phyloP scores from a whole-genome alignment of 2,888 invertebrate species.

The Tachina fera region DNA sequence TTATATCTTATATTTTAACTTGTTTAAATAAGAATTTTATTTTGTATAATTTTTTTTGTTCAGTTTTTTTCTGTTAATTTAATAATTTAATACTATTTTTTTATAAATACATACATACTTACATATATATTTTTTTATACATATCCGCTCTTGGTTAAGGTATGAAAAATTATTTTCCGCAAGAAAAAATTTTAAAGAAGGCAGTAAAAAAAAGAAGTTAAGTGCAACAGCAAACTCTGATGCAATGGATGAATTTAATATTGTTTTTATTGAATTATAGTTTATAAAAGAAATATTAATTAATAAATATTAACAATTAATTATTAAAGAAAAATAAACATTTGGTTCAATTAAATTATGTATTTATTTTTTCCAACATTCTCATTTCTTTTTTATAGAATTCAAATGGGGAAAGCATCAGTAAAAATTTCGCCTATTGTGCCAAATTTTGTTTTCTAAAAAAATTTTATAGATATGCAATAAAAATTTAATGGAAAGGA shows the following conservation, averaged over 20 bases:
- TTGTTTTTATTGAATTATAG: conserved; percentile 68
- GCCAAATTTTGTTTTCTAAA: too few relatives aligned
- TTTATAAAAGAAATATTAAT: conserved; percentile 46
- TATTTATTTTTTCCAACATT: too few relatives aligned
- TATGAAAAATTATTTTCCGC: conserved; percentile 70
- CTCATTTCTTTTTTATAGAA: too few relatives aligned
- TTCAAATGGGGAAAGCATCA: too few relatives aligned
- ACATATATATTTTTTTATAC: conserved; percentile 72
- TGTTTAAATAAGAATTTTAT: conserved; percentile 58
- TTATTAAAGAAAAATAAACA: conserved; percentile 35
- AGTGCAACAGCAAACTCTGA: conserved; percentile 63
- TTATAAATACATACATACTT: conserved; percentile 41
- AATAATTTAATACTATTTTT: conserved; percentile 59
- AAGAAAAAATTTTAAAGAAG: conserved; percentile 42
- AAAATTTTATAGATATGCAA: too few relatives aligned
- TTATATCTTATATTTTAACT: conserved; percentile 54
- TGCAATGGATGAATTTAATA: conserved; percentile 69
- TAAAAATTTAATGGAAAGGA: too few relatives aligned
- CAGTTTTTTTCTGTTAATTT: conserved; percentile 62
- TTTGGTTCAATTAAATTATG: conserved; percentile 5
- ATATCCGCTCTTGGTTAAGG: conserved; percentile 79
- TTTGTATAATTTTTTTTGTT: conserved; percentile 50
- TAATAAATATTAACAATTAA: conserved; percentile 47
- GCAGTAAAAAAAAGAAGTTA: conserved; percentile 42
- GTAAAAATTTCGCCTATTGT: too few relatives aligned